Conservation (phyloP, 2,888 invertebrate genomes). For the Amphipyra tragopoginis region DNA sequence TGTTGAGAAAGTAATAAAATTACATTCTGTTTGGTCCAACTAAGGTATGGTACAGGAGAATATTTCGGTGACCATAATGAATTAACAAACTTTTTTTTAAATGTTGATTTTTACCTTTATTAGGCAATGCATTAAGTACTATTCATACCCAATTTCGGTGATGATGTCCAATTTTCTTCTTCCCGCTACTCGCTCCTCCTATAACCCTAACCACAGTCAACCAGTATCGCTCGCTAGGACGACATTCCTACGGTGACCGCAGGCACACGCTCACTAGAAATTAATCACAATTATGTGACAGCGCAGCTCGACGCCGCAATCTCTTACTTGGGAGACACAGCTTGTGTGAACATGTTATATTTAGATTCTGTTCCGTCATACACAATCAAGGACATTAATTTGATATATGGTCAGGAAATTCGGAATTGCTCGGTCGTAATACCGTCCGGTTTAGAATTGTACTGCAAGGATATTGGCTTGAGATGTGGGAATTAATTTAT, state of each 20-base stretch:
- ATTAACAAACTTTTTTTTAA: too few relatives aligned
- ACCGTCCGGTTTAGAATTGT: slow-evolving; percentile 44
- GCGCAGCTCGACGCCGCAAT: slow-evolving; percentile 68
- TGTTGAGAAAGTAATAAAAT: too few relatives aligned
- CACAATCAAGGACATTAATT: slow-evolving; percentile 53
- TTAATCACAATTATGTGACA: slow-evolving; percentile 89
- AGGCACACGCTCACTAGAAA: slow-evolving; percentile 84
- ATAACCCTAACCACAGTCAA: slow-evolving; percentile 38
- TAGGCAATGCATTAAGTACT: too few relatives aligned
- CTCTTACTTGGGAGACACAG: slow-evolving; percentile 65
- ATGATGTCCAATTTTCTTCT: rapidly evolving
- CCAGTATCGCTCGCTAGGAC: slow-evolving; percentile 74
- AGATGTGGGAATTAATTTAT: slow-evolving; percentile 45
- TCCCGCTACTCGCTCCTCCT: slow-evolving; percentile 63
- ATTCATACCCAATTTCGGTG: not conserved
- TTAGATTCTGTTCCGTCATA: slow-evolving; percentile 58
- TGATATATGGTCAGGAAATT: slow-evolving; percentile 54
- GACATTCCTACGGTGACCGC: slow-evolving; percentile 84
- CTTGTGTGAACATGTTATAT: slow-evolving; percentile 62
- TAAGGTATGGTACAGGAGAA: too few relatives aligned
- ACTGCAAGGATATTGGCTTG: slow-evolving; percentile 36
- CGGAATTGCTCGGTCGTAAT: slow-evolving; percentile 40
- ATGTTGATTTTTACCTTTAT: too few relatives aligned
- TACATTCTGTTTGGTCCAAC: too few relatives aligned
- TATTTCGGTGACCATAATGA: too few relatives aligned